Conservation (phyloP, 2,797 vertebrate genomes). For the Myotis myotis region DNA sequence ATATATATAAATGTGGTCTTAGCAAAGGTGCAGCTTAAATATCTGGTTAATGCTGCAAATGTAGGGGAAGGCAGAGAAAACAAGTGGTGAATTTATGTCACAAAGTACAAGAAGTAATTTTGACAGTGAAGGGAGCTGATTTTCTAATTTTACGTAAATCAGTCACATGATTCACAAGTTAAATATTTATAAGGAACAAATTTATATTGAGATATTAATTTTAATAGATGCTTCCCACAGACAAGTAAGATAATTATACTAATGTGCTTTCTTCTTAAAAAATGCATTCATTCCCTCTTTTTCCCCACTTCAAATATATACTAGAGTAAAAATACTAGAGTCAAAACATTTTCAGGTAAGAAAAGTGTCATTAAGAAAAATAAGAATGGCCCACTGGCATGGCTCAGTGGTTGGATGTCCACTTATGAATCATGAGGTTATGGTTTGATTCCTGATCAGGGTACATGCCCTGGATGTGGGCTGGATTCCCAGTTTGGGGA, state of each 20-base stretch:
- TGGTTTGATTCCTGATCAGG: too few relatives aligned
- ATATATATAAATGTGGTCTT: background rate
- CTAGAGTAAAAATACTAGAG: background rate
- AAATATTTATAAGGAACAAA: background rate
- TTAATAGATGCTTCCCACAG: slow-evolving; percentile 30
- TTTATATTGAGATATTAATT: slow-evolving; percentile 45
- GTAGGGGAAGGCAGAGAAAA: background rate
- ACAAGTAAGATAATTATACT: slow-evolving; percentile 35
- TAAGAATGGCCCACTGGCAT: background rate
- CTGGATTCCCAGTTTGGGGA: too few relatives aligned
- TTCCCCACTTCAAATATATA: background rate
- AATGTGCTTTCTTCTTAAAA: slow-evolving; percentile 32
- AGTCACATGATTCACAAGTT: background rate
- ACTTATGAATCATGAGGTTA: too few relatives aligned
- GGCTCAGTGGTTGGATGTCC: too few relatives aligned
- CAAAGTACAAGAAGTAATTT: background rate
- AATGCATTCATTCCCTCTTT: slow-evolving; percentile 20
- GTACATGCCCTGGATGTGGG: too few relatives aligned
- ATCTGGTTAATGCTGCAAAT: background rate
- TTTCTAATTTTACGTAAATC: slow-evolving; percentile 11
- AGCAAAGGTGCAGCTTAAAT: background rate
- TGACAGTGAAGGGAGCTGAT: background rate
- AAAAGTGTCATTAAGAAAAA: background rate
- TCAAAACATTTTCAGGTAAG: background rate
- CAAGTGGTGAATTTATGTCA: background rate